Percentiles rank a stretch among this genome's conserved stretches.
Evolutionary conservation across 1,140 invertebrate genomes (phyloP).

Genomic region (Himalopsyche phryganea): DNA sequence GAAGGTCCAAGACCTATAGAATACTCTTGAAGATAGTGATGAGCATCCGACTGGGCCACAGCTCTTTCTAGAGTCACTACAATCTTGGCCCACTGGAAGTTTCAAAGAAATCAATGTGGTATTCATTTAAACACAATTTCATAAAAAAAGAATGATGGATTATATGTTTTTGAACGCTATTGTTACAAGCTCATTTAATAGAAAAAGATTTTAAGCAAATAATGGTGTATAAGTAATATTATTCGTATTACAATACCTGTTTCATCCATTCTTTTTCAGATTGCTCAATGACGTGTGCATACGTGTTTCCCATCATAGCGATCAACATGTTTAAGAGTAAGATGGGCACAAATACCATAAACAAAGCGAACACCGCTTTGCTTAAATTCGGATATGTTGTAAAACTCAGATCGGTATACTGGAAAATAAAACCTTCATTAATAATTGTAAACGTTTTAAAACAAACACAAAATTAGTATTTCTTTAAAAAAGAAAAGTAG

Average conservation of each 20-base stretch:
- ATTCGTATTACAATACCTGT: too few species aligned
- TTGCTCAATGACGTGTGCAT: constrained; percentile 95
- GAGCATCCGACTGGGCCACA: constrained; percentile 82
- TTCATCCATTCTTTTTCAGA: constrained; percentile 99
- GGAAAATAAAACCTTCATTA: constrained; percentile 38
- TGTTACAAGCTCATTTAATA: too few species aligned
- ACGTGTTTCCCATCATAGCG: constrained; percentile 99
- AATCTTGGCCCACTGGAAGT: constrained; percentile 90
- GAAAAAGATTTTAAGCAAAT: too few species aligned
- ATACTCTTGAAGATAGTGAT: constrained; percentile 90
- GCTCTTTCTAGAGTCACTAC: constrained; percentile 92
- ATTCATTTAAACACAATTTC: not conserved
- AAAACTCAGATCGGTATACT: constrained; percentile 88
- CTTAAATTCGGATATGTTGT: constrained; percentile 88
- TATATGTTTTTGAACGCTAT: too few species aligned
- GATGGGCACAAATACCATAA: constrained; percentile 97
- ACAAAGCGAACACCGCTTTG: constrained; percentile 92
- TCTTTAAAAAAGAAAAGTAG: too few species aligned
- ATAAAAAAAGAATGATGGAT: too few species aligned
- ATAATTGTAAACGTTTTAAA: too few species aligned
- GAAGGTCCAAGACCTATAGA: constrained; percentile 86
- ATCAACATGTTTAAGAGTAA: constrained; percentile 96
- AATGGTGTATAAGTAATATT: too few species aligned
- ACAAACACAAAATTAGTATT: too few species aligned
- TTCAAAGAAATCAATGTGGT: not conserved